Percentiles rank a stretch among this genome's conserved stretches.
phyloP scores from a whole-genome alignment of 2,113 vertebrate species.

The Takifugu flavidus region DNA sequence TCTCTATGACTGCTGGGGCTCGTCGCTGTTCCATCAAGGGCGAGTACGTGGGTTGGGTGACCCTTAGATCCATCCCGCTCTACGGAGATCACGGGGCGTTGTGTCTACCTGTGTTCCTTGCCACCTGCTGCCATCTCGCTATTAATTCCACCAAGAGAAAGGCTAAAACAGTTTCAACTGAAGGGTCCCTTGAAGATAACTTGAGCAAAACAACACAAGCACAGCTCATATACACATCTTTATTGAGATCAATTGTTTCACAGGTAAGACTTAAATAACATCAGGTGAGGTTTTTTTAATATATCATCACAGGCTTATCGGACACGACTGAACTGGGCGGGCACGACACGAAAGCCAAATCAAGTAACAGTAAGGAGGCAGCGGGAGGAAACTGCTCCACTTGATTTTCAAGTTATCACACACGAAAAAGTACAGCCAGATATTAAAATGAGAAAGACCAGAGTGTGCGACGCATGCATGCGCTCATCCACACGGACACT shows the following conservation, averaged over 20 bases:
- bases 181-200: not conserved
- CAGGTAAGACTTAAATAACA: constrained; percentile 70
- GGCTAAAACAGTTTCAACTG: not conserved
- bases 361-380: constrained; percentile 22
- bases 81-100: no score
- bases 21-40: no score
- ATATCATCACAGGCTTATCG: constrained; percentile 40
- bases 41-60: no score
- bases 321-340: constrained; percentile 31
- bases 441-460: constrained; percentile 6
- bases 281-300: constrained; percentile 35
- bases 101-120: no score
- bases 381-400: constrained; percentile 2
- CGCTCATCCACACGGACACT: constrained; percentile 36
- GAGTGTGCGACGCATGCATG: constrained; percentile 13
- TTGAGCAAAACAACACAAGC: constrained; percentile 4
- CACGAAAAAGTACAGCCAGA: constrained; percentile 12
- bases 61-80: no score
- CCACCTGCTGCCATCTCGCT: no score
- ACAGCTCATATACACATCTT: constrained; percentile 48
- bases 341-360: constrained; percentile 37
- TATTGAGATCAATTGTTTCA: constrained; percentile 61
- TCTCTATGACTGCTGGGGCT: no score
- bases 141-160: no score
- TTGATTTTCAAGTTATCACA: constrained; percentile 29